Conservation (phyloP, 2,113 vertebrate species). For the Trematomus loennbergii region DNA sequence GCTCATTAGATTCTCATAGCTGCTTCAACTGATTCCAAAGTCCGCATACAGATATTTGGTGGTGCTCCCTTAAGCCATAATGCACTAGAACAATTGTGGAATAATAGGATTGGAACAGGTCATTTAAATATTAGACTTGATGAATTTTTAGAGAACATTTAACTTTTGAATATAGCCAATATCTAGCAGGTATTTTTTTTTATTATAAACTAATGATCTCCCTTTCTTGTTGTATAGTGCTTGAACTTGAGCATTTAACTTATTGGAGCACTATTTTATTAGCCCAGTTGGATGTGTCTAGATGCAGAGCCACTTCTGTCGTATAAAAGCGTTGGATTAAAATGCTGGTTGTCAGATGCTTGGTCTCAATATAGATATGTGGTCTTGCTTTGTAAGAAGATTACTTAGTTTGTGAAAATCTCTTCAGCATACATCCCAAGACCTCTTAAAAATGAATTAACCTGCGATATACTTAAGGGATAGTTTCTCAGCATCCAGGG, state of each 20-base stretch:
- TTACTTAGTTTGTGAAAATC: not conserved
- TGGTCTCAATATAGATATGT: not conserved
- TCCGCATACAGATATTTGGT: too few relatives aligned
- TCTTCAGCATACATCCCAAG: not conserved
- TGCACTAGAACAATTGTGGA: too few relatives aligned
- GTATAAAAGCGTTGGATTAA: not conserved
- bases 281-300: not conserved
- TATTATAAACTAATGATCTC: too few relatives aligned
- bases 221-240: too few relatives aligned
- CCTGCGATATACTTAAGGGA: not conserved
- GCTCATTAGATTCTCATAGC: too few relatives aligned
- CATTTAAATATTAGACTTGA: too few relatives aligned
- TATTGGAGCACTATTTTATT: not conserved
- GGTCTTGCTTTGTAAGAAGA: slow-evolving; percentile 3
- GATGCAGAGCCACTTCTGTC: not conserved
- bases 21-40: too few relatives aligned
- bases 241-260: not conserved
- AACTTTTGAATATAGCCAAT: too few relatives aligned
- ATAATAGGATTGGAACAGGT: too few relatives aligned
- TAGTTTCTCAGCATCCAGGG: not conserved
- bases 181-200: too few relatives aligned
- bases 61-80: too few relatives aligned
- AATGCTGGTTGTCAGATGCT: not conserved
- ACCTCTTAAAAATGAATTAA: not conserved
- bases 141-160: too few relatives aligned